These are phyloP conservation scores for Ciconia maguari DNA, from an alignment of 2,113 vertebrate species.

Conservation along the genomic window DNA sequence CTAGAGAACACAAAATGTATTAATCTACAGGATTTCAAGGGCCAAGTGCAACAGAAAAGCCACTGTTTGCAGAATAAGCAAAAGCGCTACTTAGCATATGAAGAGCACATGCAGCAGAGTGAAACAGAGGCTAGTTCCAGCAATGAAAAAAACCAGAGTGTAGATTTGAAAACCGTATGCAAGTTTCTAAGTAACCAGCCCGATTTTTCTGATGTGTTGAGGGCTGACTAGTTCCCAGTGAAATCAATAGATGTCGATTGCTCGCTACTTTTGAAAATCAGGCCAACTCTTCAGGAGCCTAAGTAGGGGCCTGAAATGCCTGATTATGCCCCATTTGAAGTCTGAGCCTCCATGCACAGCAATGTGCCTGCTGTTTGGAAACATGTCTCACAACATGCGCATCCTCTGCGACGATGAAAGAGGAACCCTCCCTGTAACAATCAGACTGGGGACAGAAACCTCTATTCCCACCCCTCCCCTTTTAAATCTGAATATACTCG, in stretches of 20 bases:
- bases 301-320: not conserved
- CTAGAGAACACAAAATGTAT: not conserved
- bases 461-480: not conserved
- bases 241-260: conserved; percentile 3
- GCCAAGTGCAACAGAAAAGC: not conserved
- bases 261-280: conserved; percentile 13
- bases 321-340: conserved; percentile 23
- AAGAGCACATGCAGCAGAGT: not conserved
- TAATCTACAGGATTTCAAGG: not conserved
- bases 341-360: not conserved
- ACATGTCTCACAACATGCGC: not conserved
- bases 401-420: not conserved
- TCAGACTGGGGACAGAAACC: not conserved
- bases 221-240: not conserved
- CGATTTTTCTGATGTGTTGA: not conserved
- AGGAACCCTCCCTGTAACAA: not conserved
- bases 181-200: conserved; percentile 17
- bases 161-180: not conserved
- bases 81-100: not conserved
- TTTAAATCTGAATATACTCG: not conserved
- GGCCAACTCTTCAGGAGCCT: not conserved
- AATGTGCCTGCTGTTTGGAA: not conserved
- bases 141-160: not conserved
- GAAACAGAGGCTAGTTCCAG: not conserved
- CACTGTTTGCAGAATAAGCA: not conserved